Base-by-base conservation (phyloP, 2,113 vertebrate species). In the Australoheros scitulus region DNA sequence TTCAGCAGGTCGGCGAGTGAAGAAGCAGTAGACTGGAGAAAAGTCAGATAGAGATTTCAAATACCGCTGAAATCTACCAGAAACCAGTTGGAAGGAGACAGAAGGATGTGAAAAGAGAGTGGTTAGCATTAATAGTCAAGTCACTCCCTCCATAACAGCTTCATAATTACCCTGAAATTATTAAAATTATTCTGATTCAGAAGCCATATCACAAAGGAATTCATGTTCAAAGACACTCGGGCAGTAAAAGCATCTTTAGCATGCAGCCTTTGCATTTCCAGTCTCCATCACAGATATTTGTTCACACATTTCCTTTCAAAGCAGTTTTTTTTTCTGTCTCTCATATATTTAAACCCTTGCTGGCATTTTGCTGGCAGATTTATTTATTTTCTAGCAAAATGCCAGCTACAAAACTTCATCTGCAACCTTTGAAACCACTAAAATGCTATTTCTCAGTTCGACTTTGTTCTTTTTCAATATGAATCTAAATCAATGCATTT, bases 131-230 rank as follows among this genome's bases (percentile, higher is more conserved):
- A 90, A 84, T 22, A 92, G 61, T 95, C 86, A 32, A 89, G 88
- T 89, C 91, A 87, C 82, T 88, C 84, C 70, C 61, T 47, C 5
- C 38, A 80, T 76, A 61, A 86, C 86, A 58, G 85, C 65, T 85
- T 83, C 76, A 79, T 80, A 92, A 90, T 94, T 90, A 95, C 86
- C 82, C 82, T 88, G 86, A 78, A 89, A 93, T 93, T 89, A 85
- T 92, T 91, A 61, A 59, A 89, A 93, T 93, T 80, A 90, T 92
- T 91, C 84, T 8, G 59, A 89, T 78, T 79, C 81, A 82, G 65
- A 90, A 76, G 68, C 56, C 80, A 13, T 72, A 90, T 93, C 91
- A 90, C 93, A 93, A 93, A 92, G 81, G 72, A 72, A 24, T 56
- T 70, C 18, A 11, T 82, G 82, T 88, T 92, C 87, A 91, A 86